These are phyloP conservation scores for Montipora capricornis DNA, from an alignment of 64 coral and sea anemone genomes.

Conservation along the genomic window DNA sequence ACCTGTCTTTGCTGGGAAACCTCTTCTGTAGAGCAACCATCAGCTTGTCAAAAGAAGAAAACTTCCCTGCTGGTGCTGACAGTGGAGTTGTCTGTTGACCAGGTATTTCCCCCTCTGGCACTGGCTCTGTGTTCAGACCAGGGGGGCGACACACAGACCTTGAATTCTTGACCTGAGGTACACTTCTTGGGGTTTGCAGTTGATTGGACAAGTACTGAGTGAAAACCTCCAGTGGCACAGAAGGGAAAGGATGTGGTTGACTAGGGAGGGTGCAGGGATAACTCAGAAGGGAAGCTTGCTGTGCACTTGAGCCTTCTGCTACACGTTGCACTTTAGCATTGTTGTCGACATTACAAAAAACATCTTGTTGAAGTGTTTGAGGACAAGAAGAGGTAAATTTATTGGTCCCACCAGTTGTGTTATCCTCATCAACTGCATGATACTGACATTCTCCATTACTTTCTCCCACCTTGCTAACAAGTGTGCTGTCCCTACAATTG, in stretches of 20 bases:
- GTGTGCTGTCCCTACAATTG: background rate
- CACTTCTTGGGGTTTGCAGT: background rate
- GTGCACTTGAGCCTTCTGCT: background rate
- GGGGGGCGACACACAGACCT: background rate
- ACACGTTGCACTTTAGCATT: background rate
- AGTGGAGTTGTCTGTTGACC: background rate
- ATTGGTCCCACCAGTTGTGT: background rate
- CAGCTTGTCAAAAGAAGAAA: conserved; percentile 25
- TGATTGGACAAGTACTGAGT: background rate
- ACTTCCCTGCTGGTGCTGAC: background rate
- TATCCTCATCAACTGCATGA: background rate
- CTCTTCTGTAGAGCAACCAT: conserved; percentile 13
- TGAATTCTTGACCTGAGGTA: background rate
- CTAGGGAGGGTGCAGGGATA: background rate
- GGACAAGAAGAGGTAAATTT: too few relatives aligned
- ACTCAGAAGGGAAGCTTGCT: background rate
- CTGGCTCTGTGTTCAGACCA: conserved; percentile 20
- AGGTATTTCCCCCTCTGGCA: background rate
- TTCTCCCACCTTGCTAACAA: background rate
- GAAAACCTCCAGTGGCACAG: background rate
- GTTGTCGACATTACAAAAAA: background rate
- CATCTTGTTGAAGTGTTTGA: background rate
- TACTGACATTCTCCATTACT: background rate
- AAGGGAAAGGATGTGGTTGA: background rate
- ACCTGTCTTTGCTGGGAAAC: conserved; percentile 36